These are phyloP conservation scores for Melieria crassipennis DNA, from an alignment of 2,888 invertebrate genomes.

Conservation along the genomic window DNA sequence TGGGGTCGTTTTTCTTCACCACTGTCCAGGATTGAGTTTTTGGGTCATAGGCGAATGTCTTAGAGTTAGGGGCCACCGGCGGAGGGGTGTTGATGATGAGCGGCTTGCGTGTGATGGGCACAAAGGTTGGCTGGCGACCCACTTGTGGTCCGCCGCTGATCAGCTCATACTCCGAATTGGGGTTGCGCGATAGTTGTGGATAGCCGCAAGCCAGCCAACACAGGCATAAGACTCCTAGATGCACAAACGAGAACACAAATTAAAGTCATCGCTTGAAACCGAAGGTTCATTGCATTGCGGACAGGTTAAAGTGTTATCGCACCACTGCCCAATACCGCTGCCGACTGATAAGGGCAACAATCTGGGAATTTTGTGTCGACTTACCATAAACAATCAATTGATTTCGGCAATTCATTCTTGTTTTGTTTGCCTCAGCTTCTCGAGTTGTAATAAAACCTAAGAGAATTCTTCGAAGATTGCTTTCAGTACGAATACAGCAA, in stretches of 20 bases:
- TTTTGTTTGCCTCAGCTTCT: neutral
- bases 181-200: constrained; percentile 47
- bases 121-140: constrained; percentile 44
- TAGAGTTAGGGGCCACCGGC: constrained; percentile 50
- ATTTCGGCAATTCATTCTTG: neutral
- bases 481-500: no score
- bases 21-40: constrained; percentile 52
- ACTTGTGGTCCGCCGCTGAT: constrained; percentile 46
- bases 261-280: neutral
- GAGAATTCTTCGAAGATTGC: no score
- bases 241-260: neutral
- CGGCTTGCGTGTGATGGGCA: constrained; percentile 50
- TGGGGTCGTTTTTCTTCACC: constrained; percentile 50
- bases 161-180: constrained; percentile 60
- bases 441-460: no score
- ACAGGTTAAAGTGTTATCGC: neutral
- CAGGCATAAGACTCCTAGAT: neutral
- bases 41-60: constrained; percentile 57
- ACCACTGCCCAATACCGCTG: no score
- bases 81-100: constrained; percentile 49
- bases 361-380: neutral
- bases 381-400: neutral
- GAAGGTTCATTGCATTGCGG: neutral
- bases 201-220: constrained; percentile 18
- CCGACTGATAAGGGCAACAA: no score